Evolutionary conservation across 2,888 invertebrate species (phyloP).

Genomic region (Melinopterus prodromus): DNA sequence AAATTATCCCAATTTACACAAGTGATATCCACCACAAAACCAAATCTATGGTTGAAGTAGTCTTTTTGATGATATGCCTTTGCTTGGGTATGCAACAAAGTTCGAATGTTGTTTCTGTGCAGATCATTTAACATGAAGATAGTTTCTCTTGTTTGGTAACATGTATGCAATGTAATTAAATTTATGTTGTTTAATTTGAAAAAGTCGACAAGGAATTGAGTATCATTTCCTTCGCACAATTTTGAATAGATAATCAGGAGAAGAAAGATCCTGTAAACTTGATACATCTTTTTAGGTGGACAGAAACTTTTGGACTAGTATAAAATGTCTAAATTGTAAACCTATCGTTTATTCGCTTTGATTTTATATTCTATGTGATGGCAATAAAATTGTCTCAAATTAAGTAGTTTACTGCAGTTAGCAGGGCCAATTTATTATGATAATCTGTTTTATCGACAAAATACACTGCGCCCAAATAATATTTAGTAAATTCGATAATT

Average conservation of each 20-base stretch:
- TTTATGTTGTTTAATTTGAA: slow-evolving; percentile 22
- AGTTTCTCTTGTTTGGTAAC: slow-evolving; percentile 21
- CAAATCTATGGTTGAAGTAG: slow-evolving; percentile 32
- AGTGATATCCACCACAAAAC: slow-evolving; percentile 26
- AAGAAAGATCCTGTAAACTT: not conserved
- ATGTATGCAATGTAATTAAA: slow-evolving; percentile 26
- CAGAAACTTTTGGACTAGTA: not conserved
- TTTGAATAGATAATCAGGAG: not conserved
- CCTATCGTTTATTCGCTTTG: not conserved
- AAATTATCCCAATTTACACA: slow-evolving; percentile 30
- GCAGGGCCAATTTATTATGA: no score
- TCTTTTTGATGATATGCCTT: not conserved
- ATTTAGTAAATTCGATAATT: no score
- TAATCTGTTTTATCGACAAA: no score
- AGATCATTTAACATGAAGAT: slow-evolving; percentile 15
- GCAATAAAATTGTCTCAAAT: not conserved
- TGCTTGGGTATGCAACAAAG: not conserved
- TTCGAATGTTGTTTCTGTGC: slow-evolving; percentile 22
- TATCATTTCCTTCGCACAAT: not conserved
- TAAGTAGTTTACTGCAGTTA: not conserved
- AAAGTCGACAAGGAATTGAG: slow-evolving; percentile 20
- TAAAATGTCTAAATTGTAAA: not conserved
- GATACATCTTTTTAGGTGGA: not conserved
- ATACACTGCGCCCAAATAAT: no score
- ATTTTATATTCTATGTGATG: slow-evolving; percentile 6